Percentiles rank a stretch among this genome's conserved stretches.
phyloP scores from a whole-genome alignment of 2,888 invertebrate species.

The Ophion obscuratus region DNA sequence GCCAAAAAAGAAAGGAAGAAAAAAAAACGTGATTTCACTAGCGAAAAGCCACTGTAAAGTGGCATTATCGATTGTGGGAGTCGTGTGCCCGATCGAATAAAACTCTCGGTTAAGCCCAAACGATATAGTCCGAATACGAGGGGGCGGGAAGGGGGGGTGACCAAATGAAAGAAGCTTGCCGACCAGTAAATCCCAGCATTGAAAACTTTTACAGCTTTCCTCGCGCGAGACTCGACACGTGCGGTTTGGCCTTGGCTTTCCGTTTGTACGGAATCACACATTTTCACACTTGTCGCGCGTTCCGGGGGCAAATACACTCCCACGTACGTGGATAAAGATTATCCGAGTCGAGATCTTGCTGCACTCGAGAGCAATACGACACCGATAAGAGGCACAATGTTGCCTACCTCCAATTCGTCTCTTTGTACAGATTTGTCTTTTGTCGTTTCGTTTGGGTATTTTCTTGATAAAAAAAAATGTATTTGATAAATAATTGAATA shows the following conservation, averaged over 20 bases:
- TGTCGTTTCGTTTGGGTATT: no score
- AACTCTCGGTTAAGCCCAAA: slow-evolving; percentile 62
- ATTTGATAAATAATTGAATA: no score
- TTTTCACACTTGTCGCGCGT: slow-evolving; percentile 13
- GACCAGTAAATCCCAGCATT: slow-evolving; percentile 63
- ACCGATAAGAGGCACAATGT: no score
- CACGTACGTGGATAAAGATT: no score
- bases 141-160: slow-evolving; percentile 38
- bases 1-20: slow-evolving; percentile 23
- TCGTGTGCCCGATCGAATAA: slow-evolving; percentile 48
- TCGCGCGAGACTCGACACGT: slow-evolving; percentile 10
- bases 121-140: slow-evolving; percentile 24
- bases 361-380: no score
- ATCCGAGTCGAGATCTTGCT: no score
- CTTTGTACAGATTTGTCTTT: no score
- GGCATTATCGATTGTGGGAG: slow-evolving; percentile 61
- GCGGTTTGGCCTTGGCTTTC: slow-evolving; percentile 34
- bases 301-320: not conserved
- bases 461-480: no score
- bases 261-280: slow-evolving; percentile 21
- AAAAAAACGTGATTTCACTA: not conserved
- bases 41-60: slow-evolving; percentile 57
- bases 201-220: slow-evolving; percentile 50
- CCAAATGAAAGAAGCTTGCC: slow-evolving; percentile 63
- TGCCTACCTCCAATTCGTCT: no score